Base-by-base conservation (phyloP, 1,140 invertebrate genomes). In the Sitobion miscanthi region DNA sequence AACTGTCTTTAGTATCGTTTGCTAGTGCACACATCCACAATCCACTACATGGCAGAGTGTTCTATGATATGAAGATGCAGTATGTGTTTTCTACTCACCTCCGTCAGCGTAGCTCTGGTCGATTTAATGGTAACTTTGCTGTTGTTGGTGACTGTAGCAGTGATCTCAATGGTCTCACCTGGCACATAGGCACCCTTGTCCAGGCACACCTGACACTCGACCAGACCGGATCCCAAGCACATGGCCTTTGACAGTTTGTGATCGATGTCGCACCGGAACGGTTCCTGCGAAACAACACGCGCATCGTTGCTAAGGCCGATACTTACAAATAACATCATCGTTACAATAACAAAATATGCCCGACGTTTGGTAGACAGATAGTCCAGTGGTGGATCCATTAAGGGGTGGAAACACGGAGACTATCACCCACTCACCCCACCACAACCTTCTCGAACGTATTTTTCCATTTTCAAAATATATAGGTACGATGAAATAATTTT, bases 111-210 rank as follows among this genome's bases (percentile, higher is more conserved):
- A 2, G 97, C 97, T 95, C 97, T 96, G 0, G 97, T 98, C 93
- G 96, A 96, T 95, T 97, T 97, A 93, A 98, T 96, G 49, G 96
- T 96, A 82, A 98, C 97, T 95, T 97, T 97, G 95, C 98, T 98
- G 94, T 97, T 96, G 95, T 99, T 99, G 94, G 97, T 96, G n/a
- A 99, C 96, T 91, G 96, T 97, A 20, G 98, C 98, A 91, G 97
- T 97, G 94, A 98, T 97, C 57, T 97, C 97, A 95, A 99, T 98
- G 94, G 97, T 98, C 95, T 99, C 98, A 1, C 98, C 98, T 35
- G 98, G 98, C 45, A 99, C 98, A 95, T 98, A 99, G 23, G 98
- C 98, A 87, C 98, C 98, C 95, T 98, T 96, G 95, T 99, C 98
- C 82, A 99, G 95, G 87, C 98, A 96, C 47, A 99, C 98, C 94